A percentile compares a stretch with the other conserved stretches of the same genome.
Conservation (phyloP, 2,797 vertebrate species). For the Urosaurus nigricauda region DNA sequence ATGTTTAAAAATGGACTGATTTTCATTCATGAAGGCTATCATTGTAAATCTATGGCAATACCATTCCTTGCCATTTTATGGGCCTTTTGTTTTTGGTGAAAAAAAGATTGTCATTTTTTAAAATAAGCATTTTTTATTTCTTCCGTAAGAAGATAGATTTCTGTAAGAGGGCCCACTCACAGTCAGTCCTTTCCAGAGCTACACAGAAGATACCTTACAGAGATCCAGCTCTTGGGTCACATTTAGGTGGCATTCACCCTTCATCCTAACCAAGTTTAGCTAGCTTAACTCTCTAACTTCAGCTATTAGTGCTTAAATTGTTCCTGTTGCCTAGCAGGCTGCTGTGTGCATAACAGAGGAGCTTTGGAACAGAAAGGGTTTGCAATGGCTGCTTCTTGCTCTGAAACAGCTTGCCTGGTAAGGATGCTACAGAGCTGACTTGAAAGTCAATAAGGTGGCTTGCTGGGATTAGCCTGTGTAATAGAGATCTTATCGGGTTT, state of each 20-base stretch:
- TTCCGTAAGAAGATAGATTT: neutral
- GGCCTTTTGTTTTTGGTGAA: neutral
- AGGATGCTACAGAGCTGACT: neutral
- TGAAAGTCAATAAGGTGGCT: conserved; percentile 14
- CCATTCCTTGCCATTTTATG: neutral
- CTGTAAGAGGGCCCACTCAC: neutral
- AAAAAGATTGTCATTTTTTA: neutral
- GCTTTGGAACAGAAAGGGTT: neutral
- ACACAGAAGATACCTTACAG: neutral
- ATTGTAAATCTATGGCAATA: too few species aligned
- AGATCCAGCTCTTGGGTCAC: neutral
- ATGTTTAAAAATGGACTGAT: too few species aligned
- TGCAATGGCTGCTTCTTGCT: neutral
- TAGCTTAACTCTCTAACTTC: neutral
- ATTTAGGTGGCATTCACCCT: neutral
- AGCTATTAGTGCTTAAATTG: neutral
- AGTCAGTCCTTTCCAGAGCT: neutral
- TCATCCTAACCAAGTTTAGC: too few species aligned
- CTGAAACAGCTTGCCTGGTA: conserved; percentile 11
- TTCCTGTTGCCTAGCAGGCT: neutral
- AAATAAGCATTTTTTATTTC: too few species aligned
- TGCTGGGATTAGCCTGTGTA: conserved; percentile 1
- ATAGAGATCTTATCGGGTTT: neutral
- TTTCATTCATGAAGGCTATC: too few species aligned
- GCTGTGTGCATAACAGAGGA: neutral